Evolutionary conservation across 2,888 invertebrate species (phyloP), one percentile per base, ranked within the genome.

Genomic region (Sussaba pulchella): DNA sequence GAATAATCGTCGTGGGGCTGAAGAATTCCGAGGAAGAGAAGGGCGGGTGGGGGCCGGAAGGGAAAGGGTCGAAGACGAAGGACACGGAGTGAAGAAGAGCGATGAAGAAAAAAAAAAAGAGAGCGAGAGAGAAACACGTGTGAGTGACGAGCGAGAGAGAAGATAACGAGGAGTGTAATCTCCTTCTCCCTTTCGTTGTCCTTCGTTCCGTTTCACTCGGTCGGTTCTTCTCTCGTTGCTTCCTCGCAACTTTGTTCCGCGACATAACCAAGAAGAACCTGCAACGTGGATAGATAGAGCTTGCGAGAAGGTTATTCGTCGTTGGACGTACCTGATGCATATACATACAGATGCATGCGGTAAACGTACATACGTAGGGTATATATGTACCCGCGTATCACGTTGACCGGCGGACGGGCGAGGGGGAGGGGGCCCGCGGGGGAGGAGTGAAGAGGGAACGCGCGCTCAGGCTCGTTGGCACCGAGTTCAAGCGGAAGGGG

Each of bases 1-100:
- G 74, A 79, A 79, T 79, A 74, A 74, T 74, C 78, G 70, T 61
- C 52, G 63, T 41, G 41, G 63, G 41, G 63, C 54, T 39, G 21
- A 39, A 39, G 57, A 64, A 74, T 64, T 74, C 70, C 57, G 19
- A 19, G 59, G 17, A 39, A 39, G 67, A 14, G 10, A 12, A 21
- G 12, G 26, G n/a, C n/a, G n/a, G n/a, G n/a, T n/a, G n/a, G n/a
- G n/a, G n/a, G n/a, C n/a, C 12, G 50, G 39, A 19, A 2, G 10
- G 43, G 10, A 43, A 10, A n/a, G 43, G 2, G 21, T 31, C 45
- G 10, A 36, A 59, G 12, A 36, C 41, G 57, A 70, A n/a, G n/a
- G n/a, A n/a, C n/a, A n/a, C n/a, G n/a, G n/a, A n/a, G n/a, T n/a
- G n/a, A n/a, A n/a, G n/a, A n/a, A n/a, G n/a, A n/a, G n/a, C n/a